phyloP scores from a whole-genome alignment of 2,113 vertebrate genomes.

The Solea solea region DNA sequence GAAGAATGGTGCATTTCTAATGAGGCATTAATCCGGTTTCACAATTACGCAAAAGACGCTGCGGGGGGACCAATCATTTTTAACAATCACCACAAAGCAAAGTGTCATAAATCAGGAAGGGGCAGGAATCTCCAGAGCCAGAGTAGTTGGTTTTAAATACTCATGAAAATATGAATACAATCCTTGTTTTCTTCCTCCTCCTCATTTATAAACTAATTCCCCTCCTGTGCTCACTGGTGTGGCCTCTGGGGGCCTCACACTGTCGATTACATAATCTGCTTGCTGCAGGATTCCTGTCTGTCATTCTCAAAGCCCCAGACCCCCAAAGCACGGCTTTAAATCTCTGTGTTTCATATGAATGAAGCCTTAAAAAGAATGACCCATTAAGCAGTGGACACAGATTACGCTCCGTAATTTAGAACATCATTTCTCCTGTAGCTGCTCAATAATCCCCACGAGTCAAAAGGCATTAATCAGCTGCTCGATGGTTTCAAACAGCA shows the following conservation, averaged over 20 bases:
- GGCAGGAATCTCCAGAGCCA: not conserved
- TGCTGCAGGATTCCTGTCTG: constrained; percentile 24
- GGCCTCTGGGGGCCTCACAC: constrained; percentile 7
- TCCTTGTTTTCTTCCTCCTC: not conserved
- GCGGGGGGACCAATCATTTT: constrained; percentile 41
- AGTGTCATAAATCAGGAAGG: constrained; percentile 27
- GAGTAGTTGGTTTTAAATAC: constrained; percentile 24
- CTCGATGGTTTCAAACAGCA: constrained; percentile 22
- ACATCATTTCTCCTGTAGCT: constrained; percentile 4
- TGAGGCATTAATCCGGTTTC: constrained; percentile 62
- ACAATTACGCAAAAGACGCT: constrained; percentile 48
- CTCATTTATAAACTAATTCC: not conserved
- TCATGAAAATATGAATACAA: not conserved
- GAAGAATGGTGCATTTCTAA: constrained; percentile 45
- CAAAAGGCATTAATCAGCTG: constrained; percentile 43
- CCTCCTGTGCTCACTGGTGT: not conserved
- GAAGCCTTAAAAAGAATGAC: not conserved
- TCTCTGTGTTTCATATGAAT: constrained; percentile 1
- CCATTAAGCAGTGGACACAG: not conserved
- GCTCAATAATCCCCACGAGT: constrained; percentile 40
- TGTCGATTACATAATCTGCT: constrained; percentile 45
- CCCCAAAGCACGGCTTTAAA: not conserved
- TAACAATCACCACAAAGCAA: constrained; percentile 25
- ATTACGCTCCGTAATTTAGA: not conserved
- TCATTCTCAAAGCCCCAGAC: constrained; percentile 9